A percentile compares a stretch with the other conserved stretches of the same genome.
phyloP scores from a whole-genome alignment of 2,797 vertebrate genomes.

The Cichlasoma orientale region DNA sequence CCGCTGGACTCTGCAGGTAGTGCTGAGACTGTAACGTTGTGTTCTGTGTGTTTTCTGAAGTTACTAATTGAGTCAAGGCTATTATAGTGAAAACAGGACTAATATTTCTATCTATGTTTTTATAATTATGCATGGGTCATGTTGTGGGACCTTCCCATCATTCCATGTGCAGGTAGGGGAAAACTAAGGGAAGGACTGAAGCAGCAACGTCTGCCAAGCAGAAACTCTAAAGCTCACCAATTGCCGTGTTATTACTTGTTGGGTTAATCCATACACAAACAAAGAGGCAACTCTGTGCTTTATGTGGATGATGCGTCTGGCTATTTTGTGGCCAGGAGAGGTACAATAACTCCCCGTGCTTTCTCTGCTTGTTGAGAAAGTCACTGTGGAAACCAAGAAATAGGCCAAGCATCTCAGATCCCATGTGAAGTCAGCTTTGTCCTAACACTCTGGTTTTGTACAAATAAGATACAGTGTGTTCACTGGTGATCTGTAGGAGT shows the following conservation, averaged over 20 bases:
- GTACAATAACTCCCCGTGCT: not conserved
- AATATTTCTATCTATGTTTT: not conserved
- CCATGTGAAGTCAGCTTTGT: not conserved
- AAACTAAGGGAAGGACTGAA: not conserved
- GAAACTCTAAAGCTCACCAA: too few relatives aligned
- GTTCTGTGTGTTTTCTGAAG: not conserved
- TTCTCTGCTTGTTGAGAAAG: not conserved
- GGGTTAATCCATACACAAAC: too few relatives aligned
- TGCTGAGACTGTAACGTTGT: not conserved
- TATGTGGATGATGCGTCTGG: too few relatives aligned
- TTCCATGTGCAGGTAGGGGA: not conserved
- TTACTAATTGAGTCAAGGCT: not conserved
- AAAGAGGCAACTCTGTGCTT: too few relatives aligned
- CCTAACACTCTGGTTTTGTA: not conserved
- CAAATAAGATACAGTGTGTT: not conserved
- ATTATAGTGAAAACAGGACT: not conserved
- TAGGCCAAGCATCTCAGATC: too few relatives aligned
- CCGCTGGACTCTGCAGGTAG: not conserved
- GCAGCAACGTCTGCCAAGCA: not conserved
- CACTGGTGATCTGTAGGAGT: too few relatives aligned
- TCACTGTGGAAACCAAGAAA: too few relatives aligned
- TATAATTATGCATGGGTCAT: not conserved
- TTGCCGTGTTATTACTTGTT: too few relatives aligned
- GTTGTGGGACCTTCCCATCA: not conserved
- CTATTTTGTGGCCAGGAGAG: not conserved